These are phyloP conservation scores for Protosalanx chinensis DNA, from an alignment of 2,797 vertebrate genomes.

Conservation along the genomic window DNA sequence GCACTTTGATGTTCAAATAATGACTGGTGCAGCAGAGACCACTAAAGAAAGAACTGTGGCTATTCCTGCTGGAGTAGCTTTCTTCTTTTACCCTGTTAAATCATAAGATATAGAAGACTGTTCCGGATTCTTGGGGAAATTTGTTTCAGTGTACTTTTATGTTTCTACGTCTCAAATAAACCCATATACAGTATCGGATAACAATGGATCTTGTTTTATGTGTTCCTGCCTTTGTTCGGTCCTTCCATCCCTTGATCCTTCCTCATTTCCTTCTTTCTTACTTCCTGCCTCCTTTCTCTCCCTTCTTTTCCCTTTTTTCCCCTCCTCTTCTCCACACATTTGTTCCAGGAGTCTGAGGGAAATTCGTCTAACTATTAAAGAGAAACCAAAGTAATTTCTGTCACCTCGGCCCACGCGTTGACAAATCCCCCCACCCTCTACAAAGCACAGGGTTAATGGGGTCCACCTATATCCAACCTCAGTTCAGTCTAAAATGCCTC, in stretches of 20 bases:
- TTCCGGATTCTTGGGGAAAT: background rate
- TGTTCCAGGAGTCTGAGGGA: too few species aligned
- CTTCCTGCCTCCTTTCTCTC: background rate
- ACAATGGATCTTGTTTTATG: background rate
- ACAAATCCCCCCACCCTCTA: background rate
- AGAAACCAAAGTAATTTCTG: too few species aligned
- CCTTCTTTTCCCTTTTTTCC: background rate
- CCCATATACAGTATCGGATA: too few species aligned
- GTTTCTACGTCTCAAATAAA: background rate
- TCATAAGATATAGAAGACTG: background rate
- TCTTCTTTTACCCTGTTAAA: background rate
- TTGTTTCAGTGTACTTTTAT: background rate
- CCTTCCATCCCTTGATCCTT: background rate
- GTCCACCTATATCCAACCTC: background rate
- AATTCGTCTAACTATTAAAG: too few species aligned
- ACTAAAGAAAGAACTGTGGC: background rate
- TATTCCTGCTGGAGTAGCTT: background rate
- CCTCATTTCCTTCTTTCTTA: background rate
- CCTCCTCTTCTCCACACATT: too few species aligned
- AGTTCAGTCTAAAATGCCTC: background rate
- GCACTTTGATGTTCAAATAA: slow-evolving; percentile 7
- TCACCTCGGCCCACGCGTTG: background rate
- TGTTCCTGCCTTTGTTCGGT: background rate
- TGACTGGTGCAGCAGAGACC: background rate
- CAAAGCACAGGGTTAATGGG: background rate